Evolutionary conservation across 2,113 vertebrate species (phyloP).

Genomic region (Steatornis caripensis): DNA sequence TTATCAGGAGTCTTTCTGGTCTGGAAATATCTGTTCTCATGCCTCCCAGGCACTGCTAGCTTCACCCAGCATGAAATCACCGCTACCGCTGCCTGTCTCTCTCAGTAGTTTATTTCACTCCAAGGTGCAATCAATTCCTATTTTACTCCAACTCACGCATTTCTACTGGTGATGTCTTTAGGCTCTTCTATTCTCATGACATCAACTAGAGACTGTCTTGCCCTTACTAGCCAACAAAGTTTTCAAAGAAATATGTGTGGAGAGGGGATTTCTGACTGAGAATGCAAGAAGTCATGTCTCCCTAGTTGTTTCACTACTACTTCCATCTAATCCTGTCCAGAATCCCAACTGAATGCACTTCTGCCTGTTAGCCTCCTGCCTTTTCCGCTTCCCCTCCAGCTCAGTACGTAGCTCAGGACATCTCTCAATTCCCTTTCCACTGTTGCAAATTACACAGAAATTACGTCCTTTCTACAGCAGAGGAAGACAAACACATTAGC

Average conservation of each 20-base stretch:
- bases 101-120: neutral
- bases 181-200: neutral
- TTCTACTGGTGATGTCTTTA: neutral
- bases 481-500: neutral
- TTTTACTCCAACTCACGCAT: neutral
- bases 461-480: neutral
- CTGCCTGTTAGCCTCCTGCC: neutral
- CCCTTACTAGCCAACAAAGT: neutral
- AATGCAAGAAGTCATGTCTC: neutral
- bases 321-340: neutral
- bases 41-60: neutral
- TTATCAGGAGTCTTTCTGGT: neutral
- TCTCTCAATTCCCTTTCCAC: neutral
- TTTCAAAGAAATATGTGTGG: neutral
- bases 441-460: neutral
- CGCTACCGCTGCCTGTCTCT: neutral
- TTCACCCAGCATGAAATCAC: constrained; percentile 19
- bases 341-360: neutral
- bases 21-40: neutral
- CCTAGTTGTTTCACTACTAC: neutral
- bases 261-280: neutral
- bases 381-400: neutral
- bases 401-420: neutral
- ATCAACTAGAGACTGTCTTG: neutral
- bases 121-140: neutral